Evolutionary conservation across 1,140 invertebrate genomes (phyloP).

Genomic region (Hermatobates lingyangjiaoensis): DNA sequence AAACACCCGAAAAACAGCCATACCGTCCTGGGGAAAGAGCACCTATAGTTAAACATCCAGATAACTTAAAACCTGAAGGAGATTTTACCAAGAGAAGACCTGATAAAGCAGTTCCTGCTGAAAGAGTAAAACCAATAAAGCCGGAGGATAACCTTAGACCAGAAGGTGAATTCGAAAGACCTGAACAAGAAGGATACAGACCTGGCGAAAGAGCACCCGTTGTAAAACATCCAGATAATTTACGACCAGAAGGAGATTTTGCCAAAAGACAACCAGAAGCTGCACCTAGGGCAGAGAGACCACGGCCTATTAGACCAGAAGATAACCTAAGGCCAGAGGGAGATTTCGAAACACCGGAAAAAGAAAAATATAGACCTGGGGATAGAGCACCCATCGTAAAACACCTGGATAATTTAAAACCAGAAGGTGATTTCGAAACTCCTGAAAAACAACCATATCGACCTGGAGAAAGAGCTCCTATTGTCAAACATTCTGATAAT

Average conservation of each 20-base stretch:
- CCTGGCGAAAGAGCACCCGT: constrained; percentile 17
- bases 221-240: constrained; percentile 25
- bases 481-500: constrained; percentile 29
- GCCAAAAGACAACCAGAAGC: constrained; percentile 23
- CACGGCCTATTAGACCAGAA: constrained; percentile 28
- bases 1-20: constrained; percentile 21
- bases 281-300: constrained; percentile 17
- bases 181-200: constrained; percentile 20
- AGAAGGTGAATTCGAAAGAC: constrained; percentile 22
- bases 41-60: constrained; percentile 20
- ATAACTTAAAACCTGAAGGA: constrained; percentile 36
- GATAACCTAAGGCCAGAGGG: constrained; percentile 35
- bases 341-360: constrained; percentile 19
- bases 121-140: constrained; percentile 19
- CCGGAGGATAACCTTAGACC: constrained; percentile 31
- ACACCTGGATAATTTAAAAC: constrained; percentile 26
- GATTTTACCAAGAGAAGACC: constrained; percentile 27
- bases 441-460: constrained; percentile 22
- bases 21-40: constrained; percentile 24
- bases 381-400: constrained; percentile 20
- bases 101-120: constrained; percentile 25
- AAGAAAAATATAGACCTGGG: constrained; percentile 22
- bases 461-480: constrained; percentile 19
- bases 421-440: constrained; percentile 41
- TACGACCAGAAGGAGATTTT: constrained; percentile 27